Conservation (phyloP, 2,113 vertebrate genomes). For the Eptesicus fuscus region DNA sequence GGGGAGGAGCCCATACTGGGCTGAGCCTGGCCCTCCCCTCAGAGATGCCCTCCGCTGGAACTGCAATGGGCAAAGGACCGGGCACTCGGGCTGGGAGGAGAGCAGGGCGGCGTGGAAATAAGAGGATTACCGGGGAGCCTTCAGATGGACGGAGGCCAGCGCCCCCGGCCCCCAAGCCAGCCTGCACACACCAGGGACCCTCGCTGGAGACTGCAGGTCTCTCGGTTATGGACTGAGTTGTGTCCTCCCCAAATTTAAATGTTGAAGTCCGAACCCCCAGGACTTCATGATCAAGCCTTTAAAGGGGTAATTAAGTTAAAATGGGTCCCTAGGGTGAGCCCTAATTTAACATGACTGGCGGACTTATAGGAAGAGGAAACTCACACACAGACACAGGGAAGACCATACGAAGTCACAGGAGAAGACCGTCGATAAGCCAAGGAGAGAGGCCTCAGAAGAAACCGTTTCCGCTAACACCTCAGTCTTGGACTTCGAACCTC, state of each 20-base stretch:
- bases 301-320: neutral
- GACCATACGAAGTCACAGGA: neutral
- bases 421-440: neutral
- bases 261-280: neutral
- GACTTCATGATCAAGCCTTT: neutral
- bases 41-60: neutral
- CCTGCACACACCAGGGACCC: neutral
- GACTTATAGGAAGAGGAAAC: neutral
- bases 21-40: too few species aligned
- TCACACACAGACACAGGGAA: neutral
- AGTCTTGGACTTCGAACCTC: neutral
- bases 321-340: neutral
- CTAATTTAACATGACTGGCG: neutral
- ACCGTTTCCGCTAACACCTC: neutral
- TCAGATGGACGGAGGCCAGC: neutral
- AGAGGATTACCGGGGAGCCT: neutral
- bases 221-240: accelerated
- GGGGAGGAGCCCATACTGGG: too few species aligned
- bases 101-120: neutral
- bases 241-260: neutral
- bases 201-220: neutral
- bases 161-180: neutral
- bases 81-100: neutral
- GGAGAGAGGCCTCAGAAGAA: neutral
- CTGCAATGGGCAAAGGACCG: neutral